These are phyloP conservation scores for Chelonia mydas DNA, from an alignment of 2,797 vertebrate species.

Conservation along the genomic window DNA sequence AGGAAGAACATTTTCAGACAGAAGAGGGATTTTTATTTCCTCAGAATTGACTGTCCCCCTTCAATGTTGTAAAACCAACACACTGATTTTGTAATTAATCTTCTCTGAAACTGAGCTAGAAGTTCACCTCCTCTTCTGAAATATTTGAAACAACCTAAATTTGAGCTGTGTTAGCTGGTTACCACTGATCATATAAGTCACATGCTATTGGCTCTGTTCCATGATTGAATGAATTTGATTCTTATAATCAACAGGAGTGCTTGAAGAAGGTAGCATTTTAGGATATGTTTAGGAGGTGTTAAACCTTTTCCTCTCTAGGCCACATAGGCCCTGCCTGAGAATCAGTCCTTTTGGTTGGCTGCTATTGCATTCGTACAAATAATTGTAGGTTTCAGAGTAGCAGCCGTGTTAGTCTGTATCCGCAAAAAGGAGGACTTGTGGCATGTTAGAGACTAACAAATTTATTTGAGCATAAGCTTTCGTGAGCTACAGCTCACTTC, in stretches of 20 bases:
- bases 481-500: no score
- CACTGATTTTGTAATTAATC: background rate
- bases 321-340: background rate
- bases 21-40: background rate
- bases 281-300: background rate
- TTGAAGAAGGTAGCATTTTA: background rate
- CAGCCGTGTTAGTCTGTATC: no score
- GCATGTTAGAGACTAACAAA: no score
- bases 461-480: no score
- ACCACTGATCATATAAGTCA: background rate
- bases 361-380: slow-evolving; percentile 33
- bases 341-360: slow-evolving; percentile 12
- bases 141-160: background rate
- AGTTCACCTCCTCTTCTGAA: background rate
- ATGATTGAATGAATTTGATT: background rate
- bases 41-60: background rate
- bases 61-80: background rate
- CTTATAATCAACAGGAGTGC: background rate
- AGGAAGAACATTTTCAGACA: background rate
- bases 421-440: no score
- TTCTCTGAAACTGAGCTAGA: background rate
- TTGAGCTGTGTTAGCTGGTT: background rate
- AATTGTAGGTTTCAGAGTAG: background rate
- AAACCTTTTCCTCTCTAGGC: slow-evolving; percentile 5
- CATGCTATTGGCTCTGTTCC: background rate